Conservation (phyloP, 2,113 vertebrate genomes). For the Hemicordylus capensis region DNA sequence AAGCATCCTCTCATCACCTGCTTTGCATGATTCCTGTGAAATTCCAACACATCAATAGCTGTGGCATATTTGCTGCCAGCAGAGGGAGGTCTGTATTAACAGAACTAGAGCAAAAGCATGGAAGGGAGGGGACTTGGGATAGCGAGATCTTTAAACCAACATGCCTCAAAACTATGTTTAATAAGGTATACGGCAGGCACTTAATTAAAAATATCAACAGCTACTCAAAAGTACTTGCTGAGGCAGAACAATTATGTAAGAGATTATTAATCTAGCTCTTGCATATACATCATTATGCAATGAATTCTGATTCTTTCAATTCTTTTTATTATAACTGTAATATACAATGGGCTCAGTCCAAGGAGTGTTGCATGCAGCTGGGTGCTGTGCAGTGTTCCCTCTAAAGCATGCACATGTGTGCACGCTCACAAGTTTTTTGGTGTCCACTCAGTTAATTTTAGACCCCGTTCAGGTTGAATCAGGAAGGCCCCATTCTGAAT, state of each 20-base stretch:
- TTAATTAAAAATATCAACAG: slow-evolving; percentile 2
- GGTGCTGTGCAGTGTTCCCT: background rate
- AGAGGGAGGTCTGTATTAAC: slow-evolving; percentile 22
- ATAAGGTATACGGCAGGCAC: background rate
- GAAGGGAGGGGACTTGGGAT: background rate
- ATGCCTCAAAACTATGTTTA: background rate
- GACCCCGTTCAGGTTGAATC: too few relatives aligned
- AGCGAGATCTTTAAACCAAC: background rate
- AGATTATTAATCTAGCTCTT: background rate
- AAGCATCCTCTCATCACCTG: background rate
- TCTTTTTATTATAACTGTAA: background rate
- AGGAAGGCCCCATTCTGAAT: too few relatives aligned
- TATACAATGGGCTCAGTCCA: background rate
- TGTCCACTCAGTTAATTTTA: too few relatives aligned
- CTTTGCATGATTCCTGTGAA: background rate
- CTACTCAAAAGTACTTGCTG: background rate
- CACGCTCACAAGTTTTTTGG: too few relatives aligned
- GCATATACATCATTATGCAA: background rate
- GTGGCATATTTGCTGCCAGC: background rate
- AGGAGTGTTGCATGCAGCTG: background rate
- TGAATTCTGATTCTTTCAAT: background rate
- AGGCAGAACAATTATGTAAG: background rate
- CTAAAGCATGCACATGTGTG: too few relatives aligned
- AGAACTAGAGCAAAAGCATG: background rate
- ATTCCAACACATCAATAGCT: background rate